A percentile compares a stretch with the other conserved stretches of the same genome.
These are phyloP conservation scores for Temnothorax curvispinosus DNA, from an alignment of 1,140 invertebrate genomes.

Conservation along the genomic window DNA sequence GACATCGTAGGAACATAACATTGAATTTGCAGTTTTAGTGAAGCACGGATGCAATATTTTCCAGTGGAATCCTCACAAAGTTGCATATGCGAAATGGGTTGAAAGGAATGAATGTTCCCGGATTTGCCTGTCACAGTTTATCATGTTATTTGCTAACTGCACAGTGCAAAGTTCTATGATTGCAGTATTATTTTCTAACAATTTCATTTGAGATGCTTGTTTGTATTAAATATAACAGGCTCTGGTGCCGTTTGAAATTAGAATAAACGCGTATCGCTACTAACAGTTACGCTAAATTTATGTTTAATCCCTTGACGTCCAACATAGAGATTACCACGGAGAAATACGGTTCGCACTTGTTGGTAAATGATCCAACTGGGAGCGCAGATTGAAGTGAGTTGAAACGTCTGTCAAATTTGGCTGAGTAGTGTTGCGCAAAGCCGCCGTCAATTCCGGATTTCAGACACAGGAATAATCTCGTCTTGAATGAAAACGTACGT, in stretches of 20 bases:
- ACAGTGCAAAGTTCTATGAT: neutral
- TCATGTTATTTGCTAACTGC: neutral
- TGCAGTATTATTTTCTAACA: neutral
- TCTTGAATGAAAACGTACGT: neutral
- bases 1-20: neutral
- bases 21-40: constrained; percentile 13
- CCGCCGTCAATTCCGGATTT: constrained; percentile 1
- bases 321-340: neutral
- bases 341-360: constrained; percentile 20
- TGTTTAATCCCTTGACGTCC: constrained; percentile 12
- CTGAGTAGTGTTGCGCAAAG: neutral
- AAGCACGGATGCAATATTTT: constrained; percentile 20
- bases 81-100: constrained; percentile 6
- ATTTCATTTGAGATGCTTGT: neutral
- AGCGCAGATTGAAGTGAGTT: constrained; percentile 20
- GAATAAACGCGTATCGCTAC: neutral
- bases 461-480: constrained; percentile 28
- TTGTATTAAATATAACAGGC: neutral
- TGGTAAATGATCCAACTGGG: constrained; percentile 12
- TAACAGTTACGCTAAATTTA: constrained; percentile 28
- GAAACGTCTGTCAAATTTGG: constrained; percentile 18
- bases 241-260: neutral
- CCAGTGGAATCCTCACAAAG: neutral
- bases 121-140: constrained; percentile 18
- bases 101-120: constrained; percentile 11